Evolutionary conservation across 1,140 invertebrate genomes (phyloP).

Genomic region (Anoplophora glabripennis): DNA sequence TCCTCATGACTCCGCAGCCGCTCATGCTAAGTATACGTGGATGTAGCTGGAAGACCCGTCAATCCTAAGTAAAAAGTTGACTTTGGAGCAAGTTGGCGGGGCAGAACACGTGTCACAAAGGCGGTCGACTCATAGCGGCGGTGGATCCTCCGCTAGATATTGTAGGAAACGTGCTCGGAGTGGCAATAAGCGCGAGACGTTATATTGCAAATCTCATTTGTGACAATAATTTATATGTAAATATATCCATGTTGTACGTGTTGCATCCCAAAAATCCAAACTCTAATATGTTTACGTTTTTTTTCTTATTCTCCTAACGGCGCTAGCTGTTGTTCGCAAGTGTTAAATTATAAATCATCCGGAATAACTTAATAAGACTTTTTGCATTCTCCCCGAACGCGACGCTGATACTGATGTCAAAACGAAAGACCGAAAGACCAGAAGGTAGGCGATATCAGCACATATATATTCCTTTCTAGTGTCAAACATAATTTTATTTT

Average conservation of each 20-base stretch:
- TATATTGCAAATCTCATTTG: constrained; percentile 49
- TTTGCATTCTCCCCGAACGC: background rate
- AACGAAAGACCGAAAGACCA: no score
- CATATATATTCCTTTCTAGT: no score
- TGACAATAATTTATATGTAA: constrained; percentile 49
- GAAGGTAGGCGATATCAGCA: no score
- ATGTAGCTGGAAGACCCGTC: background rate
- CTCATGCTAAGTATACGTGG: no score
- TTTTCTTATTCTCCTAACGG: background rate
- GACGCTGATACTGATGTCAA: no score
- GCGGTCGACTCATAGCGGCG: constrained; percentile 21
- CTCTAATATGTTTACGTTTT: constrained; percentile 27
- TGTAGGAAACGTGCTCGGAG: constrained; percentile 38
- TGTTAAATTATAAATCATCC: constrained; percentile 27
- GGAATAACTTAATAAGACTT: constrained; percentile 23
- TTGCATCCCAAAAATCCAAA: constrained; percentile 41
- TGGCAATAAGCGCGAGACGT: constrained; percentile 35
- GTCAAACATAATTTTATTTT: no score
- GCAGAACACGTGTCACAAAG: constrained; percentile 34
- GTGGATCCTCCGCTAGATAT: constrained; percentile 40
- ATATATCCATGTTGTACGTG: constrained; percentile 43
- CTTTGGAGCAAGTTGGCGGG: constrained; percentile 26
- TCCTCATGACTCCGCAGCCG: constrained; percentile 1
- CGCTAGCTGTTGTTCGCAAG: constrained; percentile 19
- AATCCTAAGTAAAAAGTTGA: constrained; percentile 24